Evolutionary conservation across 1,140 invertebrate genomes (phyloP).

Genomic region (Tetragnatha versicolor): DNA sequence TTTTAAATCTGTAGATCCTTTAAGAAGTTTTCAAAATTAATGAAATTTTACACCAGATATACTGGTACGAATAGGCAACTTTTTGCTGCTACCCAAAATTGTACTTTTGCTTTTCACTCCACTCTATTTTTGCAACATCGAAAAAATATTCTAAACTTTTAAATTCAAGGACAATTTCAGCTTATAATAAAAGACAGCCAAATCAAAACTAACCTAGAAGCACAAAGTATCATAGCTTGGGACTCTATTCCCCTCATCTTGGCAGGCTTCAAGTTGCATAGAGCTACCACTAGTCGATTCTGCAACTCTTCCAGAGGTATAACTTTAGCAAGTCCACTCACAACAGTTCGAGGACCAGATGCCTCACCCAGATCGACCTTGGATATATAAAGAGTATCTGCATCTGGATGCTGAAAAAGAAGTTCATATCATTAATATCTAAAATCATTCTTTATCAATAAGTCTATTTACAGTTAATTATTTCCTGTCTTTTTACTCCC

Average conservation of each 20-base stretch:
- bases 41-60: too few relatives aligned
- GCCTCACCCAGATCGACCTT: constrained; percentile 79
- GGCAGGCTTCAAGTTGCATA: constrained; percentile 92
- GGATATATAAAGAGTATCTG: constrained; percentile 92
- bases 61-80: too few relatives aligned
- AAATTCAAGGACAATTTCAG: too few relatives aligned
- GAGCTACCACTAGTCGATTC: constrained; percentile 82
- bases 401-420: constrained; percentile 82
- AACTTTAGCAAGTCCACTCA: constrained; percentile 90
- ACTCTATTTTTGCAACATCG: too few relatives aligned
- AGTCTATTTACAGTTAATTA: too few relatives aligned
- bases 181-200: background rate
- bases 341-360: constrained; percentile 71
- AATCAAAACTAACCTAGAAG: constrained; percentile 72
- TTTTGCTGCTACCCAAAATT: too few relatives aligned
- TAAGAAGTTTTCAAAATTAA: background rate
- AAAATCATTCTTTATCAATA: too few relatives aligned
- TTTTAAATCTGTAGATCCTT: background rate
- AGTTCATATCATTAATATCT: too few relatives aligned
- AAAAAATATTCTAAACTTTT: too few relatives aligned
- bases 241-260: constrained; percentile 84
- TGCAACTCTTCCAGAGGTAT: constrained; percentile 88
- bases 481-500: too few relatives aligned
- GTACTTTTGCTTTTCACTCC: too few relatives aligned
- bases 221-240: constrained; percentile 88